Conservation (phyloP, 2,797 vertebrate species). For the Lagodon rhomboides region DNA sequence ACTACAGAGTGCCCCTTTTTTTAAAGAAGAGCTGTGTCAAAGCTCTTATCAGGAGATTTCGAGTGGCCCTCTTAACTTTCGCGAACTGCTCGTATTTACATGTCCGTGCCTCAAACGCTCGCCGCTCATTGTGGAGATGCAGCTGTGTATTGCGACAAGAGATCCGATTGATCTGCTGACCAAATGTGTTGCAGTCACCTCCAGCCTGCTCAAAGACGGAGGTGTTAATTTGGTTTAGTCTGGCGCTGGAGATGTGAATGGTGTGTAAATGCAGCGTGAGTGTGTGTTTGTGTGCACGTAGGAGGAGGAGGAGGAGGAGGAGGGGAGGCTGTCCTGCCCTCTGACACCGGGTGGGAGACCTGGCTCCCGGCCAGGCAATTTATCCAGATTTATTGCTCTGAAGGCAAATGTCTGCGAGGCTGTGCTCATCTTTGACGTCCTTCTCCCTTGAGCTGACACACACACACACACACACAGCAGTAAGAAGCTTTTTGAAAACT, state of each 20-base stretch:
- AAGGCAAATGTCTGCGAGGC: constrained; percentile 62
- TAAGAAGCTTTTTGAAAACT: not conserved
- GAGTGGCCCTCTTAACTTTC: too few relatives aligned
- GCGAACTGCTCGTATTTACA: not conserved
- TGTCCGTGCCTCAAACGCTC: too few relatives aligned
- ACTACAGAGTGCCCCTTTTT: too few relatives aligned
- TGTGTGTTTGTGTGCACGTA: not conserved
- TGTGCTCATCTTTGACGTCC: constrained; percentile 55
- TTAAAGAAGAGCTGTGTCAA: too few relatives aligned
- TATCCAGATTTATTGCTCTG: constrained; percentile 70
- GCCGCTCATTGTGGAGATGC: not conserved
- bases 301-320: not conserved
- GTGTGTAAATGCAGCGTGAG: constrained; percentile 38
- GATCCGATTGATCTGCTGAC: constrained; percentile 62
- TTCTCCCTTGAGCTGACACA: constrained; percentile 19
- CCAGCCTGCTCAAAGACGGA: constrained; percentile 55
- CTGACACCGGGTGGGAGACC: constrained; percentile 69
- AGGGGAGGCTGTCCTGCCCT: constrained; percentile 40
- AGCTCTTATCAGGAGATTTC: too few relatives aligned
- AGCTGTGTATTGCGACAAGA: constrained; percentile 1
- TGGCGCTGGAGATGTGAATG: constrained; percentile 64
- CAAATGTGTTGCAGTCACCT: constrained; percentile 67
- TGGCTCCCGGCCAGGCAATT: constrained; percentile 65
- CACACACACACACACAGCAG: constrained; percentile 4
- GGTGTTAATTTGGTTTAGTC: constrained; percentile 80